Percentiles rank a stretch among this genome's conserved stretches.
phyloP scores from a whole-genome alignment of 2,888 invertebrate species.

The Pardosa pseudoannulata region DNA sequence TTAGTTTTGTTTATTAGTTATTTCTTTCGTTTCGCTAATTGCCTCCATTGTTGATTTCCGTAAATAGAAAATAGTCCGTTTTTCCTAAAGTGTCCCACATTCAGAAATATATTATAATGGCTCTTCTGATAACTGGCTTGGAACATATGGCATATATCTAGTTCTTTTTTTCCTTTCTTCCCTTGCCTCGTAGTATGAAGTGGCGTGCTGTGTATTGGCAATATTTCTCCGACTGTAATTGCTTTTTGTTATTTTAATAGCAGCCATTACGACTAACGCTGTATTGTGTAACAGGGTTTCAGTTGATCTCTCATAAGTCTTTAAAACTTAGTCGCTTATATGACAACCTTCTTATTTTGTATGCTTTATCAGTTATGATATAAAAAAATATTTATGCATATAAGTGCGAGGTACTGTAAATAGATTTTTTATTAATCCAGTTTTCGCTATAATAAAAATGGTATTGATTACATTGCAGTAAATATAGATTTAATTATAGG shows the following conservation, averaged over 20 bases:
- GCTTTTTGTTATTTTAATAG: neutral
- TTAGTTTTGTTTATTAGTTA: neutral
- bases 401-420: too few relatives aligned
- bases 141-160: slow-evolving; percentile 6
- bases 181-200: neutral
- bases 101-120: neutral
- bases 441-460: too few relatives aligned
- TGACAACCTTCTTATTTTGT: too few relatives aligned
- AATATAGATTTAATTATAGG: too few relatives aligned
- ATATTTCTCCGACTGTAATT: neutral
- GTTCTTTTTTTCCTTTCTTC: slow-evolving; percentile 9
- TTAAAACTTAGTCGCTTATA: too few relatives aligned
- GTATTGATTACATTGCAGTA: too few relatives aligned
- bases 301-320: too few relatives aligned
- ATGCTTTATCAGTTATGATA: too few relatives aligned
- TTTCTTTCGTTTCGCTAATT: slow-evolving; percentile 4
- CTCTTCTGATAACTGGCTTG: neutral
- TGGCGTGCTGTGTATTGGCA: neutral
- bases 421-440: too few relatives aligned
- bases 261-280: neutral
- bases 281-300: neutral
- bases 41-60: slow-evolving; percentile 16
- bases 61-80: slow-evolving; percentile 23
- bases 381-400: too few relatives aligned
- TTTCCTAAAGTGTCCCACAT: slow-evolving; percentile 28